Percentiles rank a stretch among this genome's conserved stretches.
These are phyloP conservation scores for Hyla sarda DNA, from an alignment of 2,113 vertebrate genomes.

Conservation along the genomic window DNA sequence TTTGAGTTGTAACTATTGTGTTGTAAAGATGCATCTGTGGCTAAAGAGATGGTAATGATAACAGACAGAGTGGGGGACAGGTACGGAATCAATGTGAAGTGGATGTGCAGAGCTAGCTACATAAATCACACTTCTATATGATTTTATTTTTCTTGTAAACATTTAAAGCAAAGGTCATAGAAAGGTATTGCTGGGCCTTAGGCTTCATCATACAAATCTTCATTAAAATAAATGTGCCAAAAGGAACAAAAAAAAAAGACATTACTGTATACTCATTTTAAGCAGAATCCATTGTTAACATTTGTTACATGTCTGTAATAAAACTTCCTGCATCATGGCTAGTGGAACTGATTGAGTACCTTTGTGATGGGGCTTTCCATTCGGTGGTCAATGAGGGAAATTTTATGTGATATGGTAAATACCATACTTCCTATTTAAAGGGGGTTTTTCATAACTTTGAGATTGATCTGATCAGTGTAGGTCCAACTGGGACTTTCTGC, in stretches of 20 bases:
- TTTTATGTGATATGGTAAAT: too few species aligned
- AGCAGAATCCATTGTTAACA: too few species aligned
- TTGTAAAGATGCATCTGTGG: constrained; percentile 22
- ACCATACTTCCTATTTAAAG: too few species aligned
- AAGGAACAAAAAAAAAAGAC: background rate
- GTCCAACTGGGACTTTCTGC: too few species aligned
- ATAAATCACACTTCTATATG: background rate
- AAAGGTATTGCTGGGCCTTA: background rate
- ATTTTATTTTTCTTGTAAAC: background rate
- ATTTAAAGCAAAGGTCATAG: background rate
- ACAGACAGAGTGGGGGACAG: background rate
- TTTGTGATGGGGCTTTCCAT: too few species aligned
- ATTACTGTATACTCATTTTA: background rate
- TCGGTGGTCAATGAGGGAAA: too few species aligned
- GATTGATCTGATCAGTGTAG: too few species aligned
- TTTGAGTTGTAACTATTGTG: background rate
- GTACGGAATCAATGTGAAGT: background rate
- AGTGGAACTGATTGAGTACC: too few species aligned
- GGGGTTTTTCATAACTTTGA: too few species aligned
- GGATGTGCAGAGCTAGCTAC: background rate
- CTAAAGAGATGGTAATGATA: background rate
- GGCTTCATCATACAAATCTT: background rate
- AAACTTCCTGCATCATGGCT: too few species aligned
- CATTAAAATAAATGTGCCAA: background rate
- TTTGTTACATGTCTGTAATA: too few species aligned